Percentiles rank a stretch among this genome's conserved stretches.
phyloP scores from a whole-genome alignment of 2,797 vertebrate genomes.

The Eptatretus atami region DNA sequence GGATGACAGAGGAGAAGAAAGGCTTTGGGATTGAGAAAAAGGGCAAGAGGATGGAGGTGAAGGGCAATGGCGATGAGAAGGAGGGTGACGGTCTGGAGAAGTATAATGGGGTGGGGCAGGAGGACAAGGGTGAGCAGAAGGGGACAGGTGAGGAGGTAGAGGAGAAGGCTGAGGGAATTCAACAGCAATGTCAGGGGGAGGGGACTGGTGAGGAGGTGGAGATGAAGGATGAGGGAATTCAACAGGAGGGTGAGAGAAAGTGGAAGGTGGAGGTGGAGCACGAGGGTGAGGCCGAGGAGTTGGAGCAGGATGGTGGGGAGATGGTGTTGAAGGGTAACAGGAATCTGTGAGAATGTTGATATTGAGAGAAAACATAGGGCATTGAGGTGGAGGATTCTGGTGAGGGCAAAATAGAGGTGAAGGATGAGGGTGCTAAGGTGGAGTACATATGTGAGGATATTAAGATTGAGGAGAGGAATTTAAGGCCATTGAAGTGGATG shows the following conservation, averaged over 20 bases:
- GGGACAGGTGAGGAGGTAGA: neutral
- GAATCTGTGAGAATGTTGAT: neutral
- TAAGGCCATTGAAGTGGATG: no score
- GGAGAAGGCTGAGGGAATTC: neutral
- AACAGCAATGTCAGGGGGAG: neutral
- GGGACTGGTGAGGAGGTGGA: neutral
- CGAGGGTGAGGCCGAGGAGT: neutral
- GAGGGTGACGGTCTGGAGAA: neutral
- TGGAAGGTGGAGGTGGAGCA: neutral
- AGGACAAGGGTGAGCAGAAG: neutral
- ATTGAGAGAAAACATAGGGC: no score
- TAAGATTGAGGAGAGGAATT: no score
- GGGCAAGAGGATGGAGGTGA: neutral
- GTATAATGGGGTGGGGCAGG: neutral
- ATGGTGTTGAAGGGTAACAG: neutral
- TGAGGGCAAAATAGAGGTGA: no score
- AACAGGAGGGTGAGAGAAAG: neutral
- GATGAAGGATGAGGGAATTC: neutral
- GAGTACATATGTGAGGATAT: no score
- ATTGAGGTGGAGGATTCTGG: no score
- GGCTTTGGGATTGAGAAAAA: neutral
- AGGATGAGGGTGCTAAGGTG: no score
- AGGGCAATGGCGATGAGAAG: neutral
- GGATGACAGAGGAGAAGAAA: neutral
- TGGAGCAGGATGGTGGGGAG: neutral